Conservation (phyloP, 2,113 vertebrate species). For the Melanocharis versteri region DNA sequence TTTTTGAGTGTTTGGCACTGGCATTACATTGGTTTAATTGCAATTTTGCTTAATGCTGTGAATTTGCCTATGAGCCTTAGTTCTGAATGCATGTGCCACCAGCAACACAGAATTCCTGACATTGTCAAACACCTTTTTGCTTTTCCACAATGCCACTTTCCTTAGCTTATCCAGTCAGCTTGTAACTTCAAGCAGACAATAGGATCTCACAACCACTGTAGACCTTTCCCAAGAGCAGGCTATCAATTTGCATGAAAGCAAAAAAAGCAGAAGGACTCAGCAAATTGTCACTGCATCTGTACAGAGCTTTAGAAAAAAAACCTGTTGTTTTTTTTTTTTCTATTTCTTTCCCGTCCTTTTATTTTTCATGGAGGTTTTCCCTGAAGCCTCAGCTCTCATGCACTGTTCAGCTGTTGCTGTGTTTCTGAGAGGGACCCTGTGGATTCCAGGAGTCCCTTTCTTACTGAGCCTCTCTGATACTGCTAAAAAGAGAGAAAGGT, state of each 20-base stretch:
- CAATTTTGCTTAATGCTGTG: not conserved
- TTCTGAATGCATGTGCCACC: not conserved
- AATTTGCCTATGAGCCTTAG: not conserved
- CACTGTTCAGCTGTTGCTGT: constrained; percentile 48
- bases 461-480: constrained; percentile 18
- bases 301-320: not conserved
- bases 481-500: constrained; percentile 34
- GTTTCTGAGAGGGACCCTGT: constrained; percentile 21
- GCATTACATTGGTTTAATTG: not conserved
- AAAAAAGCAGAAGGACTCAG: constrained; percentile 17
- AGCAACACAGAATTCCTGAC: not conserved
- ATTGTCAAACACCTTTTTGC: not conserved
- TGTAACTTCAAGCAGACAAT: constrained; percentile 12
- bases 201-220: not conserved
- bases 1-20: not conserved
- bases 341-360: constrained; percentile 1
- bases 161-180: not conserved
- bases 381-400: constrained; percentile 30
- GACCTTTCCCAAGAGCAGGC: constrained; percentile 33
- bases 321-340: rapidly evolving
- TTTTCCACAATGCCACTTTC: not conserved
- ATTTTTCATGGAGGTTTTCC: constrained; percentile 62
- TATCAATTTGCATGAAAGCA: constrained; percentile 40
- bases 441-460: constrained; percentile 8
- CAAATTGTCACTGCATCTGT: constrained; percentile 46